phyloP scores from a whole-genome alignment of 2,797 vertebrate genomes.

The Onychomys arenicola region DNA sequence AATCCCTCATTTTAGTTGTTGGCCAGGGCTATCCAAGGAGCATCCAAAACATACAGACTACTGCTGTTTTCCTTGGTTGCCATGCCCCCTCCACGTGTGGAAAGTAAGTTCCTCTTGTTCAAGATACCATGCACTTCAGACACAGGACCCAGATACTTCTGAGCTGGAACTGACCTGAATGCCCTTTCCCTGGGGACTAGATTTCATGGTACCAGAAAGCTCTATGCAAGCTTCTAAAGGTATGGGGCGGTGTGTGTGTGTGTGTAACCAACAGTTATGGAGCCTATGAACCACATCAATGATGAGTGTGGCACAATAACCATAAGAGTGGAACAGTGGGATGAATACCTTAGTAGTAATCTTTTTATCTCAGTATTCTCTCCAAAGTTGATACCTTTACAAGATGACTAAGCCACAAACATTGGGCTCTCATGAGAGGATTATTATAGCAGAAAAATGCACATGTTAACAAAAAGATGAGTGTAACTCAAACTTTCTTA shows the following conservation, averaged over 20 bases:
- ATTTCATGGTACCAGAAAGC: not conserved
- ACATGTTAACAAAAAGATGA: not conserved
- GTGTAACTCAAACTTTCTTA: not conserved
- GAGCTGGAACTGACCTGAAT: not conserved
- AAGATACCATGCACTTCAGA: not conserved
- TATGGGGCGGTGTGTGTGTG: too few species aligned
- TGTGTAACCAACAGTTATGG: not conserved
- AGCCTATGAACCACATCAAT: not conserved
- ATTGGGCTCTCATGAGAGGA: not conserved
- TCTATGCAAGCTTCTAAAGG: not conserved
- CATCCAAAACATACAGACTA: not conserved
- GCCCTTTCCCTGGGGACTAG: not conserved
- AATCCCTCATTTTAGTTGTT: not conserved
- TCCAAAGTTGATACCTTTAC: not conserved
- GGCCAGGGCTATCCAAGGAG: not conserved
- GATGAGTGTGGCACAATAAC: not conserved
- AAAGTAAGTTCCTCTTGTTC: not conserved
- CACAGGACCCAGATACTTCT: not conserved
- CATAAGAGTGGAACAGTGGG: not conserved
- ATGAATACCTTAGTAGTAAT: not conserved
- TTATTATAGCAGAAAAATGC: not conserved
- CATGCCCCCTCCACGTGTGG: not conserved
- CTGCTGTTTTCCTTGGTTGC: not conserved
- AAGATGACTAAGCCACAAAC: not conserved
- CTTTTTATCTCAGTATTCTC: not conserved